Evolutionary conservation across 2,888 invertebrate species (phyloP).

Genomic region (Macrophya annulata): DNA sequence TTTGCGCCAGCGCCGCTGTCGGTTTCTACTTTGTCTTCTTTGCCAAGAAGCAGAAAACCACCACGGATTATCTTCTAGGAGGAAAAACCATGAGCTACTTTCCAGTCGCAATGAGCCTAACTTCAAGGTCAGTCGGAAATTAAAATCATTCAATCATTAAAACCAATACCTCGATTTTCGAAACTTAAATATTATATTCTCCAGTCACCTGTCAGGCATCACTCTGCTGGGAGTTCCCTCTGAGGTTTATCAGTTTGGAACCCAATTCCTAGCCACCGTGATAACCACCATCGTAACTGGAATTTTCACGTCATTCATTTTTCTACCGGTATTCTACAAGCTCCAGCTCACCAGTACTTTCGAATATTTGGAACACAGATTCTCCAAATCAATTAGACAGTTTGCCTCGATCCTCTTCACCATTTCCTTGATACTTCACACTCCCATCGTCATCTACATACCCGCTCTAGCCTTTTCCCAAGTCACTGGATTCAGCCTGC

Average conservation of each 20-base stretch:
- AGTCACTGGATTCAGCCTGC: constrained; percentile 86
- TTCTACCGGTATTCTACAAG: constrained; percentile 86
- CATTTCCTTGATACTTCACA: constrained; percentile 82
- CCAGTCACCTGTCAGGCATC: constrained; percentile 88
- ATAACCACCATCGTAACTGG: constrained; percentile 77
- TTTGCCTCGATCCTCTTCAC: constrained; percentile 84
- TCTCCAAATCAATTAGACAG: constrained; percentile 82
- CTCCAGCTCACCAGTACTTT: constrained; percentile 87
- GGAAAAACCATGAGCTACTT: constrained; percentile 88
- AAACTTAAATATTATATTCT: constrained; percentile 61
- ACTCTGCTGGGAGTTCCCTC: constrained; percentile 88
- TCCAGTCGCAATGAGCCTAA: constrained; percentile 88
- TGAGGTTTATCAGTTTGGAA: constrained; percentile 88
- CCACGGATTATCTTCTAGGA: constrained; percentile 87
- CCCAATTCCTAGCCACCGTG: constrained; percentile 82
- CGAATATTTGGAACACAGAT: constrained; percentile 86
- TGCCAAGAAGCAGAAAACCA: constrained; percentile 83
- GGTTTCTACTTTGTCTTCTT: constrained; percentile 84
- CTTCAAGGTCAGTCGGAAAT: constrained; percentile 83
- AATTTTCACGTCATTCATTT: constrained; percentile 77
- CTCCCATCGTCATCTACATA: constrained; percentile 87
- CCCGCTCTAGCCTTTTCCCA: constrained; percentile 87
- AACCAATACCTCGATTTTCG: background rate
- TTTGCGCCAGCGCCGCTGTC: constrained; percentile 81
- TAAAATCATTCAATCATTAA: background rate